Evolutionary conservation across 2,888 invertebrate species (phyloP).

Genomic region (Callimorpha dominula): DNA sequence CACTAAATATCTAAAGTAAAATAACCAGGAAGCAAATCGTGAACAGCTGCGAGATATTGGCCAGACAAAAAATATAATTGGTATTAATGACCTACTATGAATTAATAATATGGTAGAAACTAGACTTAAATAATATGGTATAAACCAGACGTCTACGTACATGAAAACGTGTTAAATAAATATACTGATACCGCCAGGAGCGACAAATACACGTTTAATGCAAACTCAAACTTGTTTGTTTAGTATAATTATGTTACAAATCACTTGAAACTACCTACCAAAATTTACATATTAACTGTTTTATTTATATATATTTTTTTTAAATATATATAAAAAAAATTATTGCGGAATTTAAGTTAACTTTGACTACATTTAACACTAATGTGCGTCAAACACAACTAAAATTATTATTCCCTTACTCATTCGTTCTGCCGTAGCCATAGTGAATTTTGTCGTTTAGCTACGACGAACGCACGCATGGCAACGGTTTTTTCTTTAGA

Average conservation of each 20-base stretch:
- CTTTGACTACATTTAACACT: neutral
- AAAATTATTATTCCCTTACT: neutral
- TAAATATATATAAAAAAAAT: no score
- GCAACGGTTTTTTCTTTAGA: no score
- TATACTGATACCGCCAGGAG: constrained; percentile 1
- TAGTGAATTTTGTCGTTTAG: no score
- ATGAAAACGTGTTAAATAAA: constrained; percentile 3
- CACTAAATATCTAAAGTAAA: constrained; percentile 27
- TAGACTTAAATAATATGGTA: constrained; percentile 4
- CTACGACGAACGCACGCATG: no score
- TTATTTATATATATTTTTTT: neutral
- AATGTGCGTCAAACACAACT: neutral
- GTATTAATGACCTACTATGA: constrained; percentile 32
- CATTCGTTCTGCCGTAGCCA: no score
- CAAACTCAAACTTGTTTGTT: constrained; percentile 5
- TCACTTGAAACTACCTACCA: no score
- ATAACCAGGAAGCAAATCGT: constrained; percentile 39
- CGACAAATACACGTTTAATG: constrained; percentile 1
- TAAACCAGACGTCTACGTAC: constrained; percentile 2
- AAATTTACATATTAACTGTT: no score
- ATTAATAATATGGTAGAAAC: constrained; percentile 29
- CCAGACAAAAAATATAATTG: constrained; percentile 40
- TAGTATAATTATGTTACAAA: neutral
- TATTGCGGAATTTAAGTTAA: neutral
- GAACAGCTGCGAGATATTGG: constrained; percentile 26